Evolutionary conservation across 2,888 invertebrate species (phyloP), one percentile per base, ranked within the genome.

Genomic region (Eudemis profundana): DNA sequence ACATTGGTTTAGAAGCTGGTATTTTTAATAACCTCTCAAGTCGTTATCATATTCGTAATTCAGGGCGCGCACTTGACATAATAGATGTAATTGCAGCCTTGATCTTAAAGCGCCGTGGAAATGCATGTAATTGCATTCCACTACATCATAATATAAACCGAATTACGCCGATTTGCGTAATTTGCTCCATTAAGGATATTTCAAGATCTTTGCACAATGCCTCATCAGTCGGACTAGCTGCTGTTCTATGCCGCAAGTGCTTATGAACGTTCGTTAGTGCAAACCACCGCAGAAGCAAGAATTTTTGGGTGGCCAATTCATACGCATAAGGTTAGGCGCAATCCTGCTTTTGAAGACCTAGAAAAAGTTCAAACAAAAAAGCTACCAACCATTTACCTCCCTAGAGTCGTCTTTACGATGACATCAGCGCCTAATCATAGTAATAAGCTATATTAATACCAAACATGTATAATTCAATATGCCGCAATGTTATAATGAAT

Each of bases 381-480:
- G 5, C 27, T 10, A 33, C 33, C 33, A 7, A 10, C 5, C 5
- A 51, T 51, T 17, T 50, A 10, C 15, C 15, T 10, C 29, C 19
- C 19, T 1, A 21, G 19, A 10, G n/a, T n/a, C n/a, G n/a, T n/a
- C n/a, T 7, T 23, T 21, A 17, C n/a, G 21, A 23, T 4, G 29
- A 36, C 51, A 19, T 12, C n/a, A 36, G n/a, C 27, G 27, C 7
- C 49, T 27, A 60, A 60, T 50, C 14, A 27, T 54, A 61, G 36
- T 33, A 19, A 14, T 17, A 51, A 46, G 33, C 33, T 44, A 15
- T 33, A 51, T 44, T 23, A 15, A 36, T 29, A 42, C 33, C 38
- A 51, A 56, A 27, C 40, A 47, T 74, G 73, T 69, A 70, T 76
- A 72, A 77, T 75, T 71, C 74, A 78, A 53, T 61, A 67, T 69